A percentile compares a stretch with the other conserved stretches of the same genome.
Conservation (phyloP, 1,140 invertebrate genomes). For the Trachymyrmex cornetzi region DNA sequence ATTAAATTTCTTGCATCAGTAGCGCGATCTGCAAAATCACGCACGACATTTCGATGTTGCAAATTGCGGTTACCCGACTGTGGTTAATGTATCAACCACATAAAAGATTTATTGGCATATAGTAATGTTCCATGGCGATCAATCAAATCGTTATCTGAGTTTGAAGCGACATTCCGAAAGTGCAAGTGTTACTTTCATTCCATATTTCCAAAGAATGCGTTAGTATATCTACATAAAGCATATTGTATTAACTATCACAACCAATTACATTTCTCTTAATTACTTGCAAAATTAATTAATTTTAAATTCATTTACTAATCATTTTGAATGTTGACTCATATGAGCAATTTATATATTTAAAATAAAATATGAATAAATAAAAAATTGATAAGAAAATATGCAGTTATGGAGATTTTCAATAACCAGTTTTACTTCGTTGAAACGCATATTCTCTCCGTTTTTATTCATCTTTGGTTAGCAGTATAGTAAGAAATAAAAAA, state of each 20-base stretch:
- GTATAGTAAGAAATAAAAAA: not conserved
- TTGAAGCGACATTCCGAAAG: slow-evolving; percentile 28
- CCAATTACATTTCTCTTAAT: not conserved
- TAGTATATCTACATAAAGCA: not conserved
- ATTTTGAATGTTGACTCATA: not conserved
- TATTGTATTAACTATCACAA: not conserved
- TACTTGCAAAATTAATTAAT: not conserved
- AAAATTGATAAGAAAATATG: not conserved
- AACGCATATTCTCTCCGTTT: too few relatives aligned
- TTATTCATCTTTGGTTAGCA: too few relatives aligned
- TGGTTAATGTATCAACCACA: not conserved
- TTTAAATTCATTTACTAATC: not conserved
- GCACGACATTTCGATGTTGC: slow-evolving; percentile 26
- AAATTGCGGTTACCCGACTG: slow-evolving; percentile 10
- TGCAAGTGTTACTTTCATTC: slow-evolving; percentile 12
- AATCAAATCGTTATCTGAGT: slow-evolving; percentile 23
- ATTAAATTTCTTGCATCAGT: slow-evolving; percentile 60
- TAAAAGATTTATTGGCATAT: slow-evolving; percentile 42
- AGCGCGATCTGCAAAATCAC: slow-evolving; percentile 23
- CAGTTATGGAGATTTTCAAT: too few relatives aligned
- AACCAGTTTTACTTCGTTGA: too few relatives aligned
- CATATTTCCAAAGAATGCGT: not conserved
- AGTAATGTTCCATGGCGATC: not conserved
- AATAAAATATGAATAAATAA: not conserved
- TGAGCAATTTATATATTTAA: not conserved